Evolutionary conservation across 2,797 vertebrate species (phyloP), one percentile per base, ranked within the genome.

Genomic region (Takifugu ocellatus): DNA sequence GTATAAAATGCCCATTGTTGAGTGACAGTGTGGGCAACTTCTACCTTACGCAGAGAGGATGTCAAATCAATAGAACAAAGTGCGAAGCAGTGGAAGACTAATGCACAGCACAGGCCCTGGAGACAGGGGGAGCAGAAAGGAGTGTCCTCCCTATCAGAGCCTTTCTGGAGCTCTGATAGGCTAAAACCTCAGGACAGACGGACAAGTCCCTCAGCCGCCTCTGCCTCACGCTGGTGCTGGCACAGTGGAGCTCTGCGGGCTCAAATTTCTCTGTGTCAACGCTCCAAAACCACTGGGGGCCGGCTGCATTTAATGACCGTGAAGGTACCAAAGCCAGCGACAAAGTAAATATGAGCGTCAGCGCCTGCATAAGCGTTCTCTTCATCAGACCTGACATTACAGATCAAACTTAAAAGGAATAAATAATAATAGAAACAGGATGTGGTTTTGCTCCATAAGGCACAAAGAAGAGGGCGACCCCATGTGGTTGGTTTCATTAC

Each of bases 271-370:
- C 49, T 55, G 56, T 65, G 74, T 66, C 66, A 58, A 59, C 59
- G 68, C 66, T 83, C 79, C 75, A 86, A 87, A 83, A 85, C 72
- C 16, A 44, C 59, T 76, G 77, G 83, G 79, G 78, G 82, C 74
- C 62, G 74, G 78, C 79, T 75, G 57, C 45, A 17, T 72, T 81
- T 78, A 82, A 79, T 75, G 74, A 78, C 60, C 68, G 25, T 46
- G 44, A 46, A 21, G 5, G 3, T 16, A 43, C 11, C 44, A 46
- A 46, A 46, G 11, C 36, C 36, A 5, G 4, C 8, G 16, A 17
- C 44, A 46, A 46, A n/a, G 17, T 46, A 46, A n/a, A 46, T 17
- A 46, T 46, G 27, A 29, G 27, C 6, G 27, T 29, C 27, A 29
- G 27, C 27, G 3, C 6, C 27, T 29, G 27, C 27, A 29, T 29